Evolutionary conservation across 2,113 vertebrate species (phyloP).

Genomic region (Xiphias gladius): DNA sequence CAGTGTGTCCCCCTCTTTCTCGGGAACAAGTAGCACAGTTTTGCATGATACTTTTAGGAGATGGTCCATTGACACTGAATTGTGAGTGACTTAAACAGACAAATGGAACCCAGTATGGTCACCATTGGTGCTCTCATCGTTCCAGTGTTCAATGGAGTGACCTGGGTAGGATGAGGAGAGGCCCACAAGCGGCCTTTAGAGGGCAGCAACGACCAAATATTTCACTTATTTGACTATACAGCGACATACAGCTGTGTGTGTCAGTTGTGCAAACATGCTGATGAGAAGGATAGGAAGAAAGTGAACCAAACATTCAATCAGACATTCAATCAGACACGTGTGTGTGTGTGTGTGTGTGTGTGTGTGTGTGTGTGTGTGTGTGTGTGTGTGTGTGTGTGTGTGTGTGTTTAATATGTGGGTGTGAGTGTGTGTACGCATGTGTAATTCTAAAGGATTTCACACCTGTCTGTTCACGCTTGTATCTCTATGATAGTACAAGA

Average conservation of each 20-base stretch:
- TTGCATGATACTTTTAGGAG: background rate
- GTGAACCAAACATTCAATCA: constrained; percentile 8
- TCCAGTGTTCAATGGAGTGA: background rate
- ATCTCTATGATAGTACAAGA: constrained; percentile 23
- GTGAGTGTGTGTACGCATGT: background rate
- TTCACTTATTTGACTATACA: background rate
- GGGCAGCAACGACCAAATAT: constrained; percentile 58
- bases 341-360: background rate
- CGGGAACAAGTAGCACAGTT: background rate
- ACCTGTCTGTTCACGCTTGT: constrained; percentile 42
- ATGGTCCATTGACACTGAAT: background rate
- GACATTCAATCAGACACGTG: background rate
- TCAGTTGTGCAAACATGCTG: constrained; percentile 12
- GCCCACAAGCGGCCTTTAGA: constrained; percentile 29
- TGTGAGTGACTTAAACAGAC: background rate
- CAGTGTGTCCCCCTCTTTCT: background rate
- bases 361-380: background rate
- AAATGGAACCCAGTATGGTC: too few species aligned
- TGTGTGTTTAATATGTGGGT: background rate
- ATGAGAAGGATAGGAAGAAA: background rate
- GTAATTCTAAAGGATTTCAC: constrained; percentile 38
- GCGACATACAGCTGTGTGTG: background rate
- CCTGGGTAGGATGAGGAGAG: too few species aligned
- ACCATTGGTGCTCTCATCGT: background rate
- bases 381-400: background rate